Percentiles rank a stretch among this genome's conserved stretches.
These are phyloP conservation scores for Muntiacus reevesi DNA, from an alignment of 2,113 vertebrate species.

Conservation along the genomic window DNA sequence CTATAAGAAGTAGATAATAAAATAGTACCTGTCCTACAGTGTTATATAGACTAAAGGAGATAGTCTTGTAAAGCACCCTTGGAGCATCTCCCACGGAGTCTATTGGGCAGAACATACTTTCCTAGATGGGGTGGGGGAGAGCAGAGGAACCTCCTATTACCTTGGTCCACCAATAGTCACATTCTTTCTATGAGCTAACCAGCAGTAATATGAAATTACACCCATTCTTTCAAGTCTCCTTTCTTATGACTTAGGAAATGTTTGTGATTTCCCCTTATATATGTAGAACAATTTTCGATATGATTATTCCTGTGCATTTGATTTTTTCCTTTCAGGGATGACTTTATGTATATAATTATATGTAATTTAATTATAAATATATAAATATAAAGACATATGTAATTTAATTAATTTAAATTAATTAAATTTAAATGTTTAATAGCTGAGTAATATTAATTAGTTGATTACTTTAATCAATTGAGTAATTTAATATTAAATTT, in stretches of 20 bases:
- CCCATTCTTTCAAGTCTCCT: background rate
- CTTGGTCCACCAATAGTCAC: background rate
- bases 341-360: background rate
- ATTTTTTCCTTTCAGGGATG: background rate
- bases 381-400: background rate
- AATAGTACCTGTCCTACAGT: background rate
- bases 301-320: background rate
- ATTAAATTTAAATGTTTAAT: too few relatives aligned
- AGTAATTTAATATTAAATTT: too few relatives aligned
- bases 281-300: background rate
- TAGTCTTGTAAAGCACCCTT: background rate
- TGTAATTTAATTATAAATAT: background rate
- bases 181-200: background rate
- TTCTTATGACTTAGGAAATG: background rate
- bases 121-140: background rate
- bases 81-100: background rate
- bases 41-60: background rate
- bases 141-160: background rate
- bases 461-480: too few relatives aligned
- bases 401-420: too few relatives aligned
- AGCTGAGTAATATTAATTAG: too few relatives aligned
- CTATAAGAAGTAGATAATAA: background rate
- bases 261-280: background rate
- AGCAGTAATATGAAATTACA: background rate
- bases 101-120: background rate